Percentiles rank a stretch among this genome's conserved stretches.
phyloP scores from a whole-genome alignment of 2,113 vertebrate species.

The Nestor notabilis region DNA sequence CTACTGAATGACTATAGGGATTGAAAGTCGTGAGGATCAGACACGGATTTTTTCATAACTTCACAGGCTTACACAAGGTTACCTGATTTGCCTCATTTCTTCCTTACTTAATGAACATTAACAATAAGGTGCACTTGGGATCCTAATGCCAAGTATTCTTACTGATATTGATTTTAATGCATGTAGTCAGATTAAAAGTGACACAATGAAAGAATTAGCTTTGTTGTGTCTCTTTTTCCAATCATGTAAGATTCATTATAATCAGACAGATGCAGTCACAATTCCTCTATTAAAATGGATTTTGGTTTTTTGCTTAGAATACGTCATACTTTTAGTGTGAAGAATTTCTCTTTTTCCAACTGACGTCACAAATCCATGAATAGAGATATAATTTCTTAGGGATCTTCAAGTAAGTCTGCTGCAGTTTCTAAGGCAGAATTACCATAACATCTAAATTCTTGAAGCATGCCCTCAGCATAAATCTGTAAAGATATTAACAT shows the following conservation, averaged over 20 bases:
- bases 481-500: not conserved
- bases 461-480: not conserved
- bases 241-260: not conserved
- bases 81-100: not conserved
- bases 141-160: not conserved
- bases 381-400: not conserved
- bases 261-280: not conserved
- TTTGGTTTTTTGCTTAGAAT: not conserved
- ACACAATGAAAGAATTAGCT: not conserved
- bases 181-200: not conserved
- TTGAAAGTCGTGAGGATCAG: not conserved
- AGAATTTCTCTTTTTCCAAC: not conserved
- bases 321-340: not conserved
- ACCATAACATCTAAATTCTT: not conserved
- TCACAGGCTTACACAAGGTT: not conserved
- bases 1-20: not conserved
- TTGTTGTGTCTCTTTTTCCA: not conserved
- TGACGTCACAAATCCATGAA: not conserved
- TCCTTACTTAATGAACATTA: not conserved
- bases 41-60: not conserved
- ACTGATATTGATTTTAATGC: not conserved
- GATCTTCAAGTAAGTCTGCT: not conserved
- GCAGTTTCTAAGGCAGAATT: not conserved
- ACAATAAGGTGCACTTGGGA: not conserved
- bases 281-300: not conserved